Conservation (phyloP, 2,888 invertebrate species). For the Brachyptera risi region DNA sequence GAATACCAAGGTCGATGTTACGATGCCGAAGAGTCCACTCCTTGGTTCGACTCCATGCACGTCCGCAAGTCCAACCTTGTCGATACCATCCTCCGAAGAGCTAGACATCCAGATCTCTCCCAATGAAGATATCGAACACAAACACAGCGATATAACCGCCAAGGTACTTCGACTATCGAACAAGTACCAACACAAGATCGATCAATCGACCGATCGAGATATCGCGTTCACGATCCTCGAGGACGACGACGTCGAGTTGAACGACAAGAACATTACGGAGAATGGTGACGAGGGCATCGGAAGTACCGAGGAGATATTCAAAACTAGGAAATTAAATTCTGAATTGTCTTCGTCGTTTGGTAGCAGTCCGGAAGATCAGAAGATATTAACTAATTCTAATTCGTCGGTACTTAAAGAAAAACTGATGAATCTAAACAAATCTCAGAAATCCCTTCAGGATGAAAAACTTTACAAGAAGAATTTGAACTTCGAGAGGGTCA, state of each 20-base stretch:
- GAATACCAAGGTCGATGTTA: background rate
- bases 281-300: slow-evolving; percentile 7
- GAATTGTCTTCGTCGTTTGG: no score
- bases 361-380: background rate
- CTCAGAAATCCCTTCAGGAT: background rate
- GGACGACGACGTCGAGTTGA: slow-evolving; percentile 19
- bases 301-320: slow-evolving; percentile 17
- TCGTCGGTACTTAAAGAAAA: slow-evolving; percentile 1
- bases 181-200: background rate
- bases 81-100: background rate
- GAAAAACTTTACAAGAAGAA: background rate
- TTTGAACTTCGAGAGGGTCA: background rate
- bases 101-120: background rate
- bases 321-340: background rate
- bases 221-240: slow-evolving; percentile 25
- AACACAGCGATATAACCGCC: background rate
- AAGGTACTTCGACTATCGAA: background rate
- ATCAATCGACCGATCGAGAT: slow-evolving; percentile 8
- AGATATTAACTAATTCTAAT: background rate
- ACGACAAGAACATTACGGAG: background rate
- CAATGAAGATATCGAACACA: background rate
- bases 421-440: background rate
- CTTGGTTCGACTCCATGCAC: background rate
- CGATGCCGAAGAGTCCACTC: slow-evolving; percentile 1
- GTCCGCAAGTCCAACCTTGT: background rate